phyloP scores from a whole-genome alignment of 2,888 invertebrate species.

The Drosophila algonquin region DNA sequence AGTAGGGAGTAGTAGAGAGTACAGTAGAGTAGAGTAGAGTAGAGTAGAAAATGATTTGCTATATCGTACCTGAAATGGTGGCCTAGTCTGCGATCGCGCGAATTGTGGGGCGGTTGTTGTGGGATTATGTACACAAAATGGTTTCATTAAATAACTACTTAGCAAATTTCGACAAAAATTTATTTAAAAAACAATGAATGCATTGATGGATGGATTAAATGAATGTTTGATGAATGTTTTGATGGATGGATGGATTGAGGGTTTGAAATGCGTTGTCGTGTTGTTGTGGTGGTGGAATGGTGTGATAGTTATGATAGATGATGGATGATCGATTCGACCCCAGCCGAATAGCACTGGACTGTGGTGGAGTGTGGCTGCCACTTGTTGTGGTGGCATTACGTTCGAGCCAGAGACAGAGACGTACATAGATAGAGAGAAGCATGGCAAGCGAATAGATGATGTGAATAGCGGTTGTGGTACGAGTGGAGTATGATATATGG shows the following conservation, averaged over 20 bases:
- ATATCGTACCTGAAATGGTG: slow-evolving; percentile 84
- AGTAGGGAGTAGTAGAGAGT: slow-evolving; percentile 37
- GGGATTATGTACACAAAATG: slow-evolving; percentile 81
- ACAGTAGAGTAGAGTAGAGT: slow-evolving; percentile 41
- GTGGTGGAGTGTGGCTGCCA: slow-evolving; percentile 26
- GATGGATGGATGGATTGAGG: slow-evolving; percentile 38
- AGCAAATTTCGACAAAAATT: slow-evolving; percentile 74
- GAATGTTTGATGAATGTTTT: not conserved
- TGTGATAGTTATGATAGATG: not conserved
- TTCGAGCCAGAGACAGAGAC: slow-evolving; percentile 17
- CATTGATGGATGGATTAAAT: slow-evolving; percentile 32
- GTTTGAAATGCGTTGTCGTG: slow-evolving; percentile 16
- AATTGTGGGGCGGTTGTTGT: slow-evolving; percentile 73
- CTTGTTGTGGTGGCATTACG: slow-evolving; percentile 17
- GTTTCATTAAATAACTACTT: slow-evolving; percentile 76
- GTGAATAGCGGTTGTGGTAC: slow-evolving; percentile 25
- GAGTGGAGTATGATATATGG: slow-evolving; percentile 1
- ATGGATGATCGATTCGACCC: slow-evolving; percentile 1
- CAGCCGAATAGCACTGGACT: slow-evolving; percentile 1
- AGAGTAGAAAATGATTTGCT: slow-evolving; percentile 77
- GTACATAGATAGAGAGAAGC: slow-evolving; percentile 25
- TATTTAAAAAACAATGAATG: slow-evolving; percentile 48
- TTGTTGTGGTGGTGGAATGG: not conserved
- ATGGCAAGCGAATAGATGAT: slow-evolving; percentile 36
- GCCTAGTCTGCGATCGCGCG: slow-evolving; percentile 82